Conservation (phyloP, 2,888 invertebrate species). For the Bembecia ichneumoniformis region DNA sequence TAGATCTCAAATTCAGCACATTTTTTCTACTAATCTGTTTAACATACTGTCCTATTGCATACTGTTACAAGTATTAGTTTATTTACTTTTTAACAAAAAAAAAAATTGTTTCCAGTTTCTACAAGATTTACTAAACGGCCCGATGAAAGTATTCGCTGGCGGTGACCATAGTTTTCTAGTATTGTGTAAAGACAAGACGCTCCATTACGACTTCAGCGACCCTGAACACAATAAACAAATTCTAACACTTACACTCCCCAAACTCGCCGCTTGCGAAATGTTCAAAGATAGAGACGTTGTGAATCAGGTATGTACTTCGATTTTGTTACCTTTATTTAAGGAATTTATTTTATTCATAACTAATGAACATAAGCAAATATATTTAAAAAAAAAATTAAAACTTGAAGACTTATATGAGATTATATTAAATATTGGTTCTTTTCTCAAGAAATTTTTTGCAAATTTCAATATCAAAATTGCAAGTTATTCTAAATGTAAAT, state of each 20-base stretch:
- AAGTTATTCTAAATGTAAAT: too few relatives aligned
- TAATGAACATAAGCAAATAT: background rate
- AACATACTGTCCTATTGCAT: too few relatives aligned
- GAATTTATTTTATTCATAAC: background rate
- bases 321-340: too few relatives aligned
- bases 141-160: constrained; percentile 80
- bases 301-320: constrained; percentile 68
- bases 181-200: constrained; percentile 52
- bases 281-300: constrained; percentile 76
- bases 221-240: constrained; percentile 76
- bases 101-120: constrained; percentile 37
- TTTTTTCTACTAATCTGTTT: too few relatives aligned
- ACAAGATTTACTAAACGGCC: constrained; percentile 46
- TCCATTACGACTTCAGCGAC: constrained; percentile 76
- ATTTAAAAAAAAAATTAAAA: too few relatives aligned
- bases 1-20: too few relatives aligned
- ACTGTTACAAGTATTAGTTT: too few relatives aligned
- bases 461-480: too few relatives aligned
- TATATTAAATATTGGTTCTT: too few relatives aligned
- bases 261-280: constrained; percentile 72
- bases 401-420: too few relatives aligned
- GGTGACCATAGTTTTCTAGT: constrained; percentile 91
- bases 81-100: too few relatives aligned
- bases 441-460: too few relatives aligned
- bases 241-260: constrained; percentile 72